phyloP scores from a whole-genome alignment of 2,888 invertebrate genomes.

The Tromatobia lineatoria region DNA sequence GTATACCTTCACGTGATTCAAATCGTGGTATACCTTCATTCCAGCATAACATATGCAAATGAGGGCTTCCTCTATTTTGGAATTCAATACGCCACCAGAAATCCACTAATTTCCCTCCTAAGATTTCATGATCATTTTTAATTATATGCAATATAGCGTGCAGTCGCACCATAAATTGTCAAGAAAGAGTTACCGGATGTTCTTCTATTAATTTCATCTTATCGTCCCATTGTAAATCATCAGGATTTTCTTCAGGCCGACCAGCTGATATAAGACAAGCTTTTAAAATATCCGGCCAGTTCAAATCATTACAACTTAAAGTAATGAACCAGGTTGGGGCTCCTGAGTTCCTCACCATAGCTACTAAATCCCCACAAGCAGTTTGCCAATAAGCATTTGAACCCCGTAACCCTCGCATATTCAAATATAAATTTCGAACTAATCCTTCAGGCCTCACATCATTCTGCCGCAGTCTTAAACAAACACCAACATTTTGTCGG shows the following conservation, averaged over 20 bases:
- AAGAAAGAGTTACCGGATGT: conserved; percentile 51
- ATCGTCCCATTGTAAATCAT: conserved; percentile 38
- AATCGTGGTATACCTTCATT: conserved; percentile 71
- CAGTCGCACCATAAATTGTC: conserved; percentile 75
- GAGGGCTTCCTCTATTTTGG: conserved; percentile 79
- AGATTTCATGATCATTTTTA: conserved; percentile 63
- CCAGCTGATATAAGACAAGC: conserved; percentile 77
- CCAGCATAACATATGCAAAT: conserved; percentile 79
- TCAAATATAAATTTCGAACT: conserved; percentile 76
- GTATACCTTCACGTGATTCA: conserved; percentile 68
- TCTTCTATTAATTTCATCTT: conserved; percentile 50
- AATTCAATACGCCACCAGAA: conserved; percentile 79
- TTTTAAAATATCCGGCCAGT: conserved; percentile 80
- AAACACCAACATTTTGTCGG: conserved; percentile 66
- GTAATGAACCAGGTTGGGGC: conserved; percentile 77
- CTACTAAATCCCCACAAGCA: conserved; percentile 76
- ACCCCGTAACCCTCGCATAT: conserved; percentile 78
- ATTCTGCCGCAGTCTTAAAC: conserved; percentile 70
- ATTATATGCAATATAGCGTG: conserved; percentile 73
- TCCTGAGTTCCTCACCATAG: conserved; percentile 77
- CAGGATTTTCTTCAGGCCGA: conserved; percentile 54
- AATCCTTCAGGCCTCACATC: conserved; percentile 61
- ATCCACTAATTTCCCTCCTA: conserved; percentile 68
- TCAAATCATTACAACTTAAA: conserved; percentile 72
- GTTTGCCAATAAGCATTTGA: conserved; percentile 73